Conservation (phyloP, 1,140 invertebrate species). For the Drosophila chauvacae region DNA sequence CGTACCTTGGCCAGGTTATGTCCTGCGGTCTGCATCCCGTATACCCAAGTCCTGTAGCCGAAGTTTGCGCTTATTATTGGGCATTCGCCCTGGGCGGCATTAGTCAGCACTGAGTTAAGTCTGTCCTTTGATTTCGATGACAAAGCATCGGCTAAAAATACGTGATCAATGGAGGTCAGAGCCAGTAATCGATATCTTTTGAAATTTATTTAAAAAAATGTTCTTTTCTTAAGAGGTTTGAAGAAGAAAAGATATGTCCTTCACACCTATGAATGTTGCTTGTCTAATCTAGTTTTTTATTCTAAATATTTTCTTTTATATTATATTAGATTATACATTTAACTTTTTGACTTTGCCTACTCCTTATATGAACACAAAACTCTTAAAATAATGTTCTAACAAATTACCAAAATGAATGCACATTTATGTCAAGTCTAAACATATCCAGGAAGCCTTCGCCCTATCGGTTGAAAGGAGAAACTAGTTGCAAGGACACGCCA, state of each 20-base stretch:
- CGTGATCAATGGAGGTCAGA: conserved; percentile 25
- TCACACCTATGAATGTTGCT: too few relatives aligned
- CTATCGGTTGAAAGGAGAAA: not conserved
- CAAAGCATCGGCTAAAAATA: conserved; percentile 36
- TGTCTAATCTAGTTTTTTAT: not conserved
- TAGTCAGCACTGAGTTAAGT: conserved; percentile 30
- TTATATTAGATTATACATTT: not conserved
- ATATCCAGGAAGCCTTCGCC: not conserved
- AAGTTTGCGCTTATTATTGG: conserved; percentile 51
- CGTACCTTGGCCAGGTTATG: not conserved
- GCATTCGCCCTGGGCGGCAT: conserved; percentile 16
- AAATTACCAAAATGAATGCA: too few relatives aligned
- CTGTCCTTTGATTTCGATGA: conserved; percentile 34
- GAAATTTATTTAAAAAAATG: not conserved
- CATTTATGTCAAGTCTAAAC: not conserved
- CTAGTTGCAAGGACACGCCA: conserved; percentile 11
- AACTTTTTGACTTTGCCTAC: not conserved
- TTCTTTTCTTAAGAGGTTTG: not conserved
- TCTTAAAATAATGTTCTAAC: not conserved
- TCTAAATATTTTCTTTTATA: too few relatives aligned
- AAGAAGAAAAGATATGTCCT: not conserved
- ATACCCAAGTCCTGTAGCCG: conserved; percentile 12
- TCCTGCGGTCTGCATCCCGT: not conserved
- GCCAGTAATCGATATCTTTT: conserved; percentile 27
- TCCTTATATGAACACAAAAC: too few relatives aligned